phyloP scores from a whole-genome alignment of 2,888 invertebrate species.

The Dynastes maya region DNA sequence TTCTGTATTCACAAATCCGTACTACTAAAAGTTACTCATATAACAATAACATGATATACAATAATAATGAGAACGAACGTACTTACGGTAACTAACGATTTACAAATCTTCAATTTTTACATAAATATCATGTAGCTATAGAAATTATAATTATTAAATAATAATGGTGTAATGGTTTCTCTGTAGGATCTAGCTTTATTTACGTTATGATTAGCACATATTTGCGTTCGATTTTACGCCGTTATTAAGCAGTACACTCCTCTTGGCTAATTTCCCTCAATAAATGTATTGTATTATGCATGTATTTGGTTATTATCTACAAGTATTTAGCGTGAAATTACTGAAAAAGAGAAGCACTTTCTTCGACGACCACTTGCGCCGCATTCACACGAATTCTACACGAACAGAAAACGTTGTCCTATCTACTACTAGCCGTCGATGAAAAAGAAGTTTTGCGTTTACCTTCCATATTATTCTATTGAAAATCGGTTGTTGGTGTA shows the following conservation, averaged over 20 bases:
- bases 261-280: background rate
- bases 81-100: no score
- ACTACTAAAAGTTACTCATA: no score
- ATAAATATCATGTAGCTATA: no score
- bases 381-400: background rate
- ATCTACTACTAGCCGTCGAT: background rate
- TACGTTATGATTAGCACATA: slow-evolving; percentile 10
- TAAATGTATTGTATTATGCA: background rate
- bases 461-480: slow-evolving; percentile 68
- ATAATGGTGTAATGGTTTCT: no score
- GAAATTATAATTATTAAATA: no score
- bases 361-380: slow-evolving; percentile 9
- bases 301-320: background rate
- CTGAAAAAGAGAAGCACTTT: background rate
- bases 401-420: background rate
- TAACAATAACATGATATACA: no score
- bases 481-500: slow-evolving; percentile 64
- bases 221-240: background rate
- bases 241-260: slow-evolving; percentile 7
- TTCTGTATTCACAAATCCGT: no score
- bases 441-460: slow-evolving; percentile 56
- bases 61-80: no score
- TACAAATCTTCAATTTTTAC: no score
- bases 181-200: background rate
- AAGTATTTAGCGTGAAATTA: background rate